phyloP scores from a whole-genome alignment of 2,797 vertebrate genomes.

The Nothura maculosa region DNA sequence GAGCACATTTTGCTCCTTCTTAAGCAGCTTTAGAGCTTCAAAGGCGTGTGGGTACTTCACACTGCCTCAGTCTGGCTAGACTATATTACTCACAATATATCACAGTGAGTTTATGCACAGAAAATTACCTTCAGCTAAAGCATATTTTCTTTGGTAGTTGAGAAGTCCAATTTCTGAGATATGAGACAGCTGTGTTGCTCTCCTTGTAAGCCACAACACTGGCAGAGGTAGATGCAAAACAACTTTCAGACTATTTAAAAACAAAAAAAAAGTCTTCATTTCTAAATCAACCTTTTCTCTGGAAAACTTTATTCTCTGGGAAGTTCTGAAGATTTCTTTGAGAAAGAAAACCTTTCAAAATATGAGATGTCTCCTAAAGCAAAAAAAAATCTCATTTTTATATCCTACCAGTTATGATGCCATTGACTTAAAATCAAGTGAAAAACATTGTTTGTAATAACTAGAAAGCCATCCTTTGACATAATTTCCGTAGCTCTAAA shows the following conservation, averaged over 20 bases:
- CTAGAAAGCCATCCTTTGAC: background rate
- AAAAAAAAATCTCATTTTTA: background rate
- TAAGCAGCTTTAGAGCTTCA: background rate
- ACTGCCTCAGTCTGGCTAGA: background rate
- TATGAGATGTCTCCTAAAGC: background rate
- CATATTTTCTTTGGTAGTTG: background rate
- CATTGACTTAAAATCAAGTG: background rate
- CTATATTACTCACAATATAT: background rate
- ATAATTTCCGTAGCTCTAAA: background rate
- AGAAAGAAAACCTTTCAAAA: background rate
- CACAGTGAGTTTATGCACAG: background rate
- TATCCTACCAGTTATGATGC: background rate
- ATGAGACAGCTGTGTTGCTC: background rate
- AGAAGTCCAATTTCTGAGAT: constrained; percentile 17
- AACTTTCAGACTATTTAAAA: background rate
- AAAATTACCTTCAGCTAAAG: background rate
- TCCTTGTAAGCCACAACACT: background rate
- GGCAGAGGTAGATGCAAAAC: constrained; percentile 1
- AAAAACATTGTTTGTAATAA: background rate
- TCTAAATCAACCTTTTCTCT: background rate
- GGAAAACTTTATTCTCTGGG: background rate
- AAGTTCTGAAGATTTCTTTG: background rate
- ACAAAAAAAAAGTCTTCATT: constrained; percentile 17
- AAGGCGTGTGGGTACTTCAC: background rate
- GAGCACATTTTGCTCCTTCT: background rate